Base-by-base conservation (phyloP, 2,888 invertebrate species). In the Pimpla rufipes region DNA sequence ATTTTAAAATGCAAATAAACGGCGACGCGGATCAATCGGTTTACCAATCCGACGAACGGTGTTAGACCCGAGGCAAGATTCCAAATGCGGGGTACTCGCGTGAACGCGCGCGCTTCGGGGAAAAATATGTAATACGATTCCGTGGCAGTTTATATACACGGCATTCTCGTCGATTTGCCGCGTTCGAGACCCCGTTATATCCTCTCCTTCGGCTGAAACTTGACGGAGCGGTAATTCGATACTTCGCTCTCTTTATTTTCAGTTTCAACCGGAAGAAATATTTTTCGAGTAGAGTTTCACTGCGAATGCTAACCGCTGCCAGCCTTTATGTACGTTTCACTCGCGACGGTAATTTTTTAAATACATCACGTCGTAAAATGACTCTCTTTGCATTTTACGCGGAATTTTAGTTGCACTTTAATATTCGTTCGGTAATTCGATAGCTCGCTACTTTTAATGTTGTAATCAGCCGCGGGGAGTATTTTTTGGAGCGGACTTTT, bases 31-130 rank as follows among this genome's bases (percentile, higher is more conserved):
- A 42, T 62, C 16, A 52, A 52, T 62, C 42, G 29, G 37, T 45
- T 68, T 21, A 21, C 5, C 40, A 23, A 79, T 79, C 29, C 21
- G 40, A 5, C 40, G 40, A 5, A 21, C 10, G n/a, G 47, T 55
- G 37, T 52, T 64, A 8, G 59, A 35, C 10, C 66, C 50, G 50
- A 21, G 35, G n/a, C 50, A 40, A 62, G 74, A 47, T 71, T 76
- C 67, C 66, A 70, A 76, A 79, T 68, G 67, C 83, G 13, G 70
- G 75, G 64, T 79, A 67, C 42, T 64, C 70, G 55, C 37, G n/a
- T 29, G 29, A 2, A 29, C 5, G 2, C 29, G 29, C 29, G 3
- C 3, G 37, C 10, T 16, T 50, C 11, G 64, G 35, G 45, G 64
- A 68, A 73, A 64, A 83, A 71, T 55, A 35, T 35, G 71, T 70